These are phyloP conservation scores for Altica lythri DNA, from an alignment of 2,888 invertebrate species.

Conservation along the genomic window DNA sequence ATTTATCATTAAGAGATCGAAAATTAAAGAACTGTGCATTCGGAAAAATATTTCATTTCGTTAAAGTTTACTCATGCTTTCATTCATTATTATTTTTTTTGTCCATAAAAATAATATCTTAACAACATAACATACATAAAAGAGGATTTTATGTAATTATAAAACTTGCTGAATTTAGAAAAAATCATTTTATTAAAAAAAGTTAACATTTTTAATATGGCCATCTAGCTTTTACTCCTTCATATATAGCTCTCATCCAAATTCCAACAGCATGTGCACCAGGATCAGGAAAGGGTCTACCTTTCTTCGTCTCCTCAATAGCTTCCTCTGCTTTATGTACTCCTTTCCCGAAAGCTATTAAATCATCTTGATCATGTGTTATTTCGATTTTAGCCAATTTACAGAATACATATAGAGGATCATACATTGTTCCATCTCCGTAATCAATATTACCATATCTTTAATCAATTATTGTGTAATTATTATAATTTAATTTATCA, in stretches of 20 bases:
- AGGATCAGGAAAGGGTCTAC: conserved; percentile 60
- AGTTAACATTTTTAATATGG: conserved; percentile 15
- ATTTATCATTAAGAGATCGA: too few relatives aligned
- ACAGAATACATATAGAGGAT: conserved; percentile 49
- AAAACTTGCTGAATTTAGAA: too few relatives aligned
- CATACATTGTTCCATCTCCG: conserved; percentile 71
- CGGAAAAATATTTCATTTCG: too few relatives aligned
- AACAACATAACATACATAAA: too few relatives aligned
- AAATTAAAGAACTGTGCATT: too few relatives aligned
- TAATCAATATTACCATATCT: conserved; percentile 67
- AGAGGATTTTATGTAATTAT: too few relatives aligned
- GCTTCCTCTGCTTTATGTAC: conserved; percentile 54
- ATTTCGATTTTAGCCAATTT: conserved; percentile 42
- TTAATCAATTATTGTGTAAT: conserved; percentile 18
- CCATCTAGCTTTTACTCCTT: conserved; percentile 56
- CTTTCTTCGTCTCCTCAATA: conserved; percentile 42
- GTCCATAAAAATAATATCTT: too few relatives aligned
- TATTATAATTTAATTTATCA: neutral
- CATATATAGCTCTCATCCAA: conserved; percentile 62
- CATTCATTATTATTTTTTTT: too few relatives aligned
- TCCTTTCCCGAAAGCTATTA: conserved; percentile 53
- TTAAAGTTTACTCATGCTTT: too few relatives aligned
- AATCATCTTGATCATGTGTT: conserved; percentile 35
- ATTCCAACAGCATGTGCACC: conserved; percentile 65
- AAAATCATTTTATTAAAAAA: too few relatives aligned